These are phyloP conservation scores for Muscina levida DNA, from an alignment of 2,888 invertebrate species.

Conservation along the genomic window DNA sequence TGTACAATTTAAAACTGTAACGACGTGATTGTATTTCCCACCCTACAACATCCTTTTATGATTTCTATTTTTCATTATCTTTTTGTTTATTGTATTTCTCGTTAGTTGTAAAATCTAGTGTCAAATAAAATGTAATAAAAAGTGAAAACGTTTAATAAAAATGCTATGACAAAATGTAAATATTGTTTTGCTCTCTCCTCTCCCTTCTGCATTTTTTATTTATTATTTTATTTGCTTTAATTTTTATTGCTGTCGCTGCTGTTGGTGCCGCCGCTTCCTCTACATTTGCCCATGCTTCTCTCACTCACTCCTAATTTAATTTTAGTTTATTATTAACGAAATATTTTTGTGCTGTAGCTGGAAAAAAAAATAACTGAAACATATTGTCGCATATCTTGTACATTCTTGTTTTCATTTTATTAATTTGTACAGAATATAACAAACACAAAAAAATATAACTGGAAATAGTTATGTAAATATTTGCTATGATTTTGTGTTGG, in stretches of 20 bases:
- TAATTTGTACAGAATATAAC: slow-evolving; percentile 13
- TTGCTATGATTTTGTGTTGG: not conserved
- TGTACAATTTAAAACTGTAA: too few relatives aligned
- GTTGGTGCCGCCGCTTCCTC: not conserved
- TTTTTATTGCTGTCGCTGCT: too few relatives aligned
- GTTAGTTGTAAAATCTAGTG: too few relatives aligned
- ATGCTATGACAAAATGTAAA: not conserved
- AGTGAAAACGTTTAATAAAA: not conserved
- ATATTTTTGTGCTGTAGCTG: not conserved
- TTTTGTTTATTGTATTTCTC: too few relatives aligned
- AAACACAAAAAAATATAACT: too few relatives aligned
- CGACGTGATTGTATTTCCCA: too few relatives aligned
- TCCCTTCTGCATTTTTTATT: too few relatives aligned
- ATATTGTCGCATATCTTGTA: slow-evolving; percentile 21
- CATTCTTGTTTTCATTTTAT: slow-evolving; percentile 10
- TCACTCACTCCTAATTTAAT: slow-evolving; percentile 9
- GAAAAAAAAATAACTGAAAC: not conserved
- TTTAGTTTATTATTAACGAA: slow-evolving; percentile 29
- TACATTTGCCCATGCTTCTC: not conserved
- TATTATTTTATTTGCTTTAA: too few relatives aligned
- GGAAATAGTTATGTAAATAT: slow-evolving; percentile 5
- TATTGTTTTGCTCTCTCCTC: not conserved
- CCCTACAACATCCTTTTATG: too few relatives aligned
- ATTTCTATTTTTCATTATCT: too few relatives aligned
- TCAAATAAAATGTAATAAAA: too few relatives aligned